Conservation (phyloP, 2,113 vertebrate genomes). For the Zosterops pallidus region DNA sequence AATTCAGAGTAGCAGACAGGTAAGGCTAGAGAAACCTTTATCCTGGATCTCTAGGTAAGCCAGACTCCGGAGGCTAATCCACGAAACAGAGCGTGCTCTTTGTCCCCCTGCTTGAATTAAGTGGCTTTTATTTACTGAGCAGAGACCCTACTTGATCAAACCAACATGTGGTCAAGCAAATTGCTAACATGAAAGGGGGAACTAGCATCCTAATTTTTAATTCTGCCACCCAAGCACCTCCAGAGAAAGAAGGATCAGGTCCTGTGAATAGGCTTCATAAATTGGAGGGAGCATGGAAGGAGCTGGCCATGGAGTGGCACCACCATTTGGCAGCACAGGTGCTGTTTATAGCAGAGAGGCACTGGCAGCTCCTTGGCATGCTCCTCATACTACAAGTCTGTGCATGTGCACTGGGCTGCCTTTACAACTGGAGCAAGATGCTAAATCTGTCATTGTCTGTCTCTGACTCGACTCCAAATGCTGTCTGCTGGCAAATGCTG, state of each 20-base stretch:
- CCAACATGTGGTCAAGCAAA: background rate
- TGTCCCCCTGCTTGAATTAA: background rate
- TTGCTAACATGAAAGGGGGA: background rate
- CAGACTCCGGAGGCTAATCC: background rate
- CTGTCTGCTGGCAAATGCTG: conserved; percentile 69
- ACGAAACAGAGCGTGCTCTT: background rate
- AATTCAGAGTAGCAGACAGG: background rate
- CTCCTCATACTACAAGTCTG: conserved; percentile 34
- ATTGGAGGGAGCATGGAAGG: background rate
- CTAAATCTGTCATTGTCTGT: conserved; percentile 76
- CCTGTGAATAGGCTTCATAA: background rate
- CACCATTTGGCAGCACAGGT: conserved; percentile 72
- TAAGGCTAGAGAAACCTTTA: background rate
- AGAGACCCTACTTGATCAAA: background rate
- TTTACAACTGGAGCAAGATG: conserved; percentile 51
- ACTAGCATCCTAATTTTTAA: background rate
- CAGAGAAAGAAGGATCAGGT: background rate
- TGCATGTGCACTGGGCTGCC: conserved; percentile 34
- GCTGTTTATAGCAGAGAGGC: background rate
- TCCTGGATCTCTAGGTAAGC: background rate
- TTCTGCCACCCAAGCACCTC: accelerated
- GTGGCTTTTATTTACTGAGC: background rate
- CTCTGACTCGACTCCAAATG: conserved; percentile 56
- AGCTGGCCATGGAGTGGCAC: background rate
- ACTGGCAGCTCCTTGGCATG: conserved; percentile 20